These are phyloP conservation scores for Amorpha juglandis DNA, from an alignment of 2,888 invertebrate genomes.

Conservation along the genomic window DNA sequence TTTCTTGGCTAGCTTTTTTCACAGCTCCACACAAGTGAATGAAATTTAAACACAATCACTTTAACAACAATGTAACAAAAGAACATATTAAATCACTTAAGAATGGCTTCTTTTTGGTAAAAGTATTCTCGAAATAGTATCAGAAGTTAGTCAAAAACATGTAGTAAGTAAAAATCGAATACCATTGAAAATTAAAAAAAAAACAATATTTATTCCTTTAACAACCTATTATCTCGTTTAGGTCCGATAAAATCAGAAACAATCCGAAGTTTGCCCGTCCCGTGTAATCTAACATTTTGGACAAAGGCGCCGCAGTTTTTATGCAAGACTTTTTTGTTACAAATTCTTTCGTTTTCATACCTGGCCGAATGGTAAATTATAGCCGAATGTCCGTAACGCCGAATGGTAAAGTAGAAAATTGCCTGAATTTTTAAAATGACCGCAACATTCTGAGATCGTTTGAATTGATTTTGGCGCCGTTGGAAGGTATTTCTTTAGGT, in stretches of 20 bases:
- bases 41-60: too few species aligned
- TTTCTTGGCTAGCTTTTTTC: too few species aligned
- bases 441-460: conserved; percentile 40
- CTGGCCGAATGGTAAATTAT: conserved; percentile 53
- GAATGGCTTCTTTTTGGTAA: too few species aligned
- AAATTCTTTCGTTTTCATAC: conserved; percentile 68
- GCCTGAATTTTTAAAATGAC: conserved; percentile 39
- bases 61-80: too few species aligned
- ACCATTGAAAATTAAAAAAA: too few species aligned
- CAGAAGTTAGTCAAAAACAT: too few species aligned
- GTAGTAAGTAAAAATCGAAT: too few species aligned
- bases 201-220: conserved; percentile 40
- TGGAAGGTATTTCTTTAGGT: conserved; percentile 23
- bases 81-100: too few species aligned
- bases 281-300: conserved; percentile 67
- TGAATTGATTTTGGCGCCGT: conserved; percentile 43
- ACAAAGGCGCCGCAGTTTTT: conserved; percentile 75
- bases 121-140: too few species aligned
- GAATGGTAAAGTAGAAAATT: conserved; percentile 50
- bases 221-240: conserved; percentile 54
- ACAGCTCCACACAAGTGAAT: too few species aligned
- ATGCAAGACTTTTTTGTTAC: conserved; percentile 58
- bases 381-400: not conserved
- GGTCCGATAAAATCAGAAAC: conserved; percentile 66
- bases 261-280: conserved; percentile 66